Percentiles rank a stretch among this genome's conserved stretches.
Conservation (phyloP, 2,888 invertebrate genomes). For the Oasisia sp. region DNA sequence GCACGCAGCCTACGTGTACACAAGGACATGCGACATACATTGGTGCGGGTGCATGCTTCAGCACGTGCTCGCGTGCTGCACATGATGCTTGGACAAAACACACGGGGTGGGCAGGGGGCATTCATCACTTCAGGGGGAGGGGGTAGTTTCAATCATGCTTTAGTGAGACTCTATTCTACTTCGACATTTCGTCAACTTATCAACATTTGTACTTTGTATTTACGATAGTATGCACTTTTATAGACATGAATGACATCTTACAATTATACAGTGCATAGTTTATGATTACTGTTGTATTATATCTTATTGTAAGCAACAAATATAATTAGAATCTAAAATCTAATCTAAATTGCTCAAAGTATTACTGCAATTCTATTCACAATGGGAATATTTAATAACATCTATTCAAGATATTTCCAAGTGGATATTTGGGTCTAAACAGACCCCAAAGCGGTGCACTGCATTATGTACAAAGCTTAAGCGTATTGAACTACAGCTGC, state of each 20-base stretch:
- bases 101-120: neutral
- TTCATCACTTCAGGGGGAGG: neutral
- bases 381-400: neutral
- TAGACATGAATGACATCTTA: neutral
- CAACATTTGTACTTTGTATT: neutral
- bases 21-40: slow-evolving; percentile 24
- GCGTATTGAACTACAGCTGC: neutral
- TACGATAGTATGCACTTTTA: neutral
- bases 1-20: slow-evolving; percentile 33
- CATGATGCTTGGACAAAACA: neutral
- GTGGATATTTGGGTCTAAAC: neutral
- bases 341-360: neutral
- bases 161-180: neutral
- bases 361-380: neutral
- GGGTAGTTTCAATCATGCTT: neutral
- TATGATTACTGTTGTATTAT: neutral
- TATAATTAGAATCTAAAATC: neutral
- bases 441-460: neutral
- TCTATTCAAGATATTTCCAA: neutral
- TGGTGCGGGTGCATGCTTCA: slow-evolving; percentile 12
- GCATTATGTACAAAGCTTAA: neutral
- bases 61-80: slow-evolving; percentile 17
- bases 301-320: neutral
- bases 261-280: neutral
- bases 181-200: neutral